Conservation (phyloP, 2,113 vertebrate genomes). For the Siniperca knerii region DNA sequence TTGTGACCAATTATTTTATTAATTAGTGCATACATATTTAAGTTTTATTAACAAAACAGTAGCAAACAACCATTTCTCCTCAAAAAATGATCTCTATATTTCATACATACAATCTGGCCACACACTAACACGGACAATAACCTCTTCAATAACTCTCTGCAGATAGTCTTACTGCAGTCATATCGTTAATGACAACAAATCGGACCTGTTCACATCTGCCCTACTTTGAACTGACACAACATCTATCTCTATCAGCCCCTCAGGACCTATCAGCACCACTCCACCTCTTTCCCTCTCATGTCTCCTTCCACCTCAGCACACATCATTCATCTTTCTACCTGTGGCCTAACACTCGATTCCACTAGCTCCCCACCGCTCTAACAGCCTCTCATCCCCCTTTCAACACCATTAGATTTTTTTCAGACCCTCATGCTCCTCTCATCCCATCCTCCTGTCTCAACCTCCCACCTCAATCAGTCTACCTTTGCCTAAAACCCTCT, state of each 20-base stretch:
- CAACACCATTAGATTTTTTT: slow-evolving; percentile 66
- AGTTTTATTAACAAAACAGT: background rate
- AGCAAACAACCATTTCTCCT: background rate
- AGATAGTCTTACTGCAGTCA: slow-evolving; percentile 21
- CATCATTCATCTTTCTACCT: slow-evolving; percentile 76
- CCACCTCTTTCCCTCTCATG: slow-evolving; percentile 61
- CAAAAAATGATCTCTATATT: slow-evolving; percentile 1
- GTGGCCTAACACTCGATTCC: slow-evolving; percentile 65
- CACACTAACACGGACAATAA: background rate
- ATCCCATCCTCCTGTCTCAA: slow-evolving; percentile 54
- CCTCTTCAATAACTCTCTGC: slow-evolving; percentile 8
- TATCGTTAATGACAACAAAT: slow-evolving; percentile 56
- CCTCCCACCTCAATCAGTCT: slow-evolving; percentile 70
- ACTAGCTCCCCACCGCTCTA: slow-evolving; percentile 55
- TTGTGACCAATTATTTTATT: background rate
- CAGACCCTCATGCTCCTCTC: slow-evolving; percentile 37
- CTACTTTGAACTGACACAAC: slow-evolving; percentile 69
- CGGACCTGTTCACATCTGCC: slow-evolving; percentile 45
- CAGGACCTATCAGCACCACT: slow-evolving; percentile 66
- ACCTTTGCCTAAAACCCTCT: slow-evolving; percentile 71
- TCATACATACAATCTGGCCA: slow-evolving; percentile 14
- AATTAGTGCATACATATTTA: background rate
- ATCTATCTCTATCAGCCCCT: slow-evolving; percentile 70
- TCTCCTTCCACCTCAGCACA: slow-evolving; percentile 63
- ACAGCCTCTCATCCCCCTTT: slow-evolving; percentile 78